These are phyloP conservation scores for Trematomus loennbergii DNA, from an alignment of 2,113 vertebrate genomes.

Conservation along the genomic window DNA sequence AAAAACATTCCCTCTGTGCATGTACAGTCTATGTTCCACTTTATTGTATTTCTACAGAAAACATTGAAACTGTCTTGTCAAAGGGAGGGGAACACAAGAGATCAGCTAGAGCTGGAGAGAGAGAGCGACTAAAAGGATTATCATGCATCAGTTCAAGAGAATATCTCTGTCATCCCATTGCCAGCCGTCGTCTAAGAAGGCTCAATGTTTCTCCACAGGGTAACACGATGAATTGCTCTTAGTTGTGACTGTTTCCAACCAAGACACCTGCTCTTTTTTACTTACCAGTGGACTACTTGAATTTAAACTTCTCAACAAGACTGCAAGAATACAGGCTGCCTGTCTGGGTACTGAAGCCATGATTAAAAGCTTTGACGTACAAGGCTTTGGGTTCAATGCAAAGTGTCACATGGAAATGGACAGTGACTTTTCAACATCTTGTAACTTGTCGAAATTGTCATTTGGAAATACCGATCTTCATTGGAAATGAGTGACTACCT, in stretches of 20 bases:
- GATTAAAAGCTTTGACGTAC: background rate
- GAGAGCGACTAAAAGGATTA: slow-evolving; percentile 86
- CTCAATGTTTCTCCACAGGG: slow-evolving; percentile 40
- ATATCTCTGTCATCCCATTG: slow-evolving; percentile 62
- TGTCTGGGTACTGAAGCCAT: background rate
- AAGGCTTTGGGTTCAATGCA: background rate
- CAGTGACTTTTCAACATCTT: background rate
- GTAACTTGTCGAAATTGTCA: slow-evolving; percentile 16
- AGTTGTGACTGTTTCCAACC: slow-evolving; percentile 18
- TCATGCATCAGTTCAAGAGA: slow-evolving; percentile 62
- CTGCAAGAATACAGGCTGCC: slow-evolving; percentile 21
- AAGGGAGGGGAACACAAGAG: slow-evolving; percentile 29
- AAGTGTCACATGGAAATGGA: background rate
- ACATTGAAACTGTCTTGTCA: slow-evolving; percentile 2
- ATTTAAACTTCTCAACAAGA: slow-evolving; percentile 14
- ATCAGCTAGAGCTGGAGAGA: slow-evolving; percentile 56
- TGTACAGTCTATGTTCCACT: slow-evolving; percentile 18
- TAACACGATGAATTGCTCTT: slow-evolving; percentile 44
- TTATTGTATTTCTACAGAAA: slow-evolving; percentile 29
- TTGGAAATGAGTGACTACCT: too few relatives aligned
- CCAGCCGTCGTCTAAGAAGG: slow-evolving; percentile 52
- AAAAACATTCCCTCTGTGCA: slow-evolving; percentile 15
- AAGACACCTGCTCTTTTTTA: slow-evolving; percentile 22
- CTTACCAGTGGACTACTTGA: slow-evolving; percentile 31
- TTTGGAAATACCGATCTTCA: background rate